A percentile compares a stretch with the other conserved stretches of the same genome.
Evolutionary conservation across 2,113 vertebrate species (phyloP).

Genomic region (Passer montanus): DNA sequence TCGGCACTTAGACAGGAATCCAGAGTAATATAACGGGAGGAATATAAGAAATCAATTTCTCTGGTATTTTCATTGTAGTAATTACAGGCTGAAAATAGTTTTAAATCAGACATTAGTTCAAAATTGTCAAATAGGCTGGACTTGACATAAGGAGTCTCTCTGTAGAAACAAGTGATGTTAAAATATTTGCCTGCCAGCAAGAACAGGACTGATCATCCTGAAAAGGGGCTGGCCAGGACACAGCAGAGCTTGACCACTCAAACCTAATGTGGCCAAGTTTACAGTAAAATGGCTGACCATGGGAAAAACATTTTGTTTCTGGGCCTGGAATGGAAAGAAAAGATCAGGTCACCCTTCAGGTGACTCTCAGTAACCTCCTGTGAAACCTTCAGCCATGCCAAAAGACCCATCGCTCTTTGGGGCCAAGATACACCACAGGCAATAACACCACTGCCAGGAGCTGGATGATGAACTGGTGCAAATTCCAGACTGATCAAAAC

Average conservation of each 20-base stretch:
- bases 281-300: neutral
- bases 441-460: neutral
- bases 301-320: neutral
- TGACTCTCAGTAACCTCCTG: neutral
- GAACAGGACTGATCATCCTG: neutral
- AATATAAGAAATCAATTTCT: constrained; percentile 45
- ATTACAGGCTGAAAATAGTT: constrained; percentile 54
- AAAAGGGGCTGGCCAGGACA: neutral
- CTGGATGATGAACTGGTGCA: neutral
- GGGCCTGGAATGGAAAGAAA: neutral
- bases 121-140: constrained; percentile 6
- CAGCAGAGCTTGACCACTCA: neutral
- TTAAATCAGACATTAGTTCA: constrained; percentile 17
- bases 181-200: neutral
- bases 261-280: neutral
- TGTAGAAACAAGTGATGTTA: neutral
- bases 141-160: neutral
- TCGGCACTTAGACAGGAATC: constrained; percentile 21
- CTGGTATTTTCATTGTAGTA: constrained; percentile 48
- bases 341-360: neutral
- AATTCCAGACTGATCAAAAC: neutral
- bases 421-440: neutral
- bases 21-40: neutral
- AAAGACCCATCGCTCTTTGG: neutral
- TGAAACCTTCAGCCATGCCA: neutral